Evolutionary conservation across 2,113 vertebrate genomes (phyloP), one percentile per base, ranked within the genome.

Genomic region (Lathamus discolor): DNA sequence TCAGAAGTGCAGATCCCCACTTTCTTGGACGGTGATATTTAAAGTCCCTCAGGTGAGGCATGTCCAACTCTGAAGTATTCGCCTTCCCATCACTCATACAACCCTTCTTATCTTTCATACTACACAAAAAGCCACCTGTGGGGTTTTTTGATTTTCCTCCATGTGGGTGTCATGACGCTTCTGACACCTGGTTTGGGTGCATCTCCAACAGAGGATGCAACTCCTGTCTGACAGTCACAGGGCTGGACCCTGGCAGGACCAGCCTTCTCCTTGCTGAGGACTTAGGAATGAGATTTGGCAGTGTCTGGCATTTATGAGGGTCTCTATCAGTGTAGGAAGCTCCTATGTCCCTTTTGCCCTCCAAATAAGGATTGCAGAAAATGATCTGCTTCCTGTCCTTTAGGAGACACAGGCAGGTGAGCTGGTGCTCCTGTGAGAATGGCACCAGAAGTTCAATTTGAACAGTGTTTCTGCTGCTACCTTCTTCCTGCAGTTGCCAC

Each of bases 1-100:
- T 82, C 27, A 75, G 23, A 62, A 83, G 7, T 20, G 7, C 13
- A 76, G 27, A 75, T 5, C 8, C 13, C 13, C 6, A 28, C 2
- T 11, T 15, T 35, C 3, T 16, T 1, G 0, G 3, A 41, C 12
- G 22, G 10, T 54, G 75, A 59, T 10, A 28, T 52, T 31, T 2
- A 43, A 19, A 33, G 54, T 33, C 43, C 25, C 7, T 22, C 44
- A 44, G 5, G 7, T 39, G 43, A 43, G 19, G 33, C 4, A 3
- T 4, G 6, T 68, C 25, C 16, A 44, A 48, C 3, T 6, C 13
- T 6, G 43, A 7, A 16, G 20, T 46, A 69, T 24, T 28, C 5
- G 27, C 8, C 28, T 48, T 16, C 13, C 29, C 35, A 37, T 64
- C 49, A n/a, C 7, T 86, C 37, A 31, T 7, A 31, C 33, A 86